Evolutionary conservation across 2,888 invertebrate species (phyloP).

Genomic region (Autographa gamma): DNA sequence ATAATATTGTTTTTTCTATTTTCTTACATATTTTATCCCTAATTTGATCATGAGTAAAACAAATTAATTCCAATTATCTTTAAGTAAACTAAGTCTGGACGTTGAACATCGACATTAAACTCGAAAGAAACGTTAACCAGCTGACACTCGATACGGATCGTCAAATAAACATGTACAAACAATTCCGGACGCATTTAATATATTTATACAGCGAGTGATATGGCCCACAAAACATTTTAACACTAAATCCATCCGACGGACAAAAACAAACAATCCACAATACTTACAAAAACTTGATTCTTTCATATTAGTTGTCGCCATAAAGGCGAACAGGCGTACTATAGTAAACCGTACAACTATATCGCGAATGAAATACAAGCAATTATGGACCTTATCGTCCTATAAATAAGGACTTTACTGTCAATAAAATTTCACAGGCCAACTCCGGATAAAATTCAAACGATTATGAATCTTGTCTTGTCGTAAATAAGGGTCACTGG

Average conservation of each 20-base stretch:
- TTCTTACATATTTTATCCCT: not conserved
- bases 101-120: not conserved
- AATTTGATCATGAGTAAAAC: no score
- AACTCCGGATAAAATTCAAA: conserved; percentile 32
- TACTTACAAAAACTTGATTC: conserved; percentile 68
- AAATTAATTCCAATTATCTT: no score
- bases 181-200: conserved; percentile 26
- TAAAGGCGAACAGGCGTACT: conserved; percentile 67
- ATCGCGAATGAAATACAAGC: conserved; percentile 42
- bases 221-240: conserved; percentile 59
- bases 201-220: conserved; percentile 34
- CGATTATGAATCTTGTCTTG: conserved; percentile 60
- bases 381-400: conserved; percentile 45
- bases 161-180: conserved; percentile 34
- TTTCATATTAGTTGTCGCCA: conserved; percentile 78
- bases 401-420: conserved; percentile 42
- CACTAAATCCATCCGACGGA: conserved; percentile 62
- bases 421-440: conserved; percentile 37
- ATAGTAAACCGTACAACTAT: conserved; percentile 53
- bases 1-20: not conserved
- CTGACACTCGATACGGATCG: conserved; percentile 6
- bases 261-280: conserved; percentile 69
- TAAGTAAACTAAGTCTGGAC: not conserved
- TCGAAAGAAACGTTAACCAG: conserved; percentile 9
- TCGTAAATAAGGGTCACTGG: conserved; percentile 50